phyloP scores from a whole-genome alignment of 2,797 vertebrate genomes.

The Poeciliopsis turneri region DNA sequence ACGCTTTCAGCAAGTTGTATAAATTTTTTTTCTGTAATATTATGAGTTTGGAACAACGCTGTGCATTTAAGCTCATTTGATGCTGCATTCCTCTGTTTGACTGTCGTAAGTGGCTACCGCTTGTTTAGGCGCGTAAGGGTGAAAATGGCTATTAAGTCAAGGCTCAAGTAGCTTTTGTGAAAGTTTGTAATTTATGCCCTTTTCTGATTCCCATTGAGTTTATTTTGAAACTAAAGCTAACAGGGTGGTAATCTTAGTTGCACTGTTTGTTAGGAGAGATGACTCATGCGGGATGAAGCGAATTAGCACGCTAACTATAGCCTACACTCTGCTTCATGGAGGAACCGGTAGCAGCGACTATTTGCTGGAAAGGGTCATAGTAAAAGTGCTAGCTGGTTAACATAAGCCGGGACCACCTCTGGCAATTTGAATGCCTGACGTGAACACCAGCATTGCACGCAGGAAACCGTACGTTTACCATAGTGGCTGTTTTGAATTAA shows the following conservation, averaged over 20 bases:
- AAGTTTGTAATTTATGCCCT: not conserved
- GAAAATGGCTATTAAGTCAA: slow-evolving; percentile 16
- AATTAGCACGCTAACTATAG: slow-evolving; percentile 66
- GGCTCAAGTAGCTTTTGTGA: not conserved
- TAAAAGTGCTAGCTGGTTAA: slow-evolving; percentile 51
- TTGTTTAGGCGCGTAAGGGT: slow-evolving; percentile 73
- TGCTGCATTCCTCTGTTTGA: not conserved
- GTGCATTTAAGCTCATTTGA: not conserved
- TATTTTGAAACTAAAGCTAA: not conserved
- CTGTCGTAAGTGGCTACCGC: slow-evolving; percentile 41
- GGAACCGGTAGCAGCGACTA: slow-evolving; percentile 63
- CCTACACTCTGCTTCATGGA: slow-evolving; percentile 31
- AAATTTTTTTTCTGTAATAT: not conserved
- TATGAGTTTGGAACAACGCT: not conserved
- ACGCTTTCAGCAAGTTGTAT: not conserved
- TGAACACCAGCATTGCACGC: slow-evolving; percentile 13
- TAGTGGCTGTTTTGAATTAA: not conserved
- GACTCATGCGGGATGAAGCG: slow-evolving; percentile 69
- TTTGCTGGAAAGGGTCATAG: slow-evolving; percentile 59
- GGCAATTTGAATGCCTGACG: slow-evolving; percentile 8
- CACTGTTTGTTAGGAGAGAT: slow-evolving; percentile 48
- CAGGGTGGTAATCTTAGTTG: not conserved
- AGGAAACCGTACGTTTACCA: not conserved
- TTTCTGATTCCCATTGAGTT: not conserved
- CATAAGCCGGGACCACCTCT: slow-evolving; percentile 42